Evolutionary conservation across 64 coral and sea anemone species (phyloP).

Genomic region (Actinia equina): DNA sequence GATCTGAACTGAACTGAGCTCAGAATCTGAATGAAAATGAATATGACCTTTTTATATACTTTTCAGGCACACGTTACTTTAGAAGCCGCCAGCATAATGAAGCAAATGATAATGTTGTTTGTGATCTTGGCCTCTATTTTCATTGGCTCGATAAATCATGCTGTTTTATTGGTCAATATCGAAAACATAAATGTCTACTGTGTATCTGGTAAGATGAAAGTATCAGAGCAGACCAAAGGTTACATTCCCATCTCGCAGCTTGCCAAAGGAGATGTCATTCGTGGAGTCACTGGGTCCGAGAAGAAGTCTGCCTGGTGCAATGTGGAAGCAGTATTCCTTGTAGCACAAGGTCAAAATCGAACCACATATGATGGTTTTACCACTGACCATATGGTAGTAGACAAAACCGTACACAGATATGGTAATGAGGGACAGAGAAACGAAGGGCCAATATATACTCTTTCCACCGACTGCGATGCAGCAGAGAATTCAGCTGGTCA

Average conservation of each 20-base stretch:
- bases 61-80: no score
- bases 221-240: background rate
- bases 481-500: conserved; percentile 17
- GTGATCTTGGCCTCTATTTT: no score
- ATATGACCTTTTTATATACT: no score
- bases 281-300: conserved; percentile 24
- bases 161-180: no score
- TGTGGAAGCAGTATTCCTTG: conserved; percentile 11
- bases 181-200: no score
- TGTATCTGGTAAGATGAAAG: conserved; percentile 12
- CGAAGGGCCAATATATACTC: background rate
- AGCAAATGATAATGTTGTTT: no score
- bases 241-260: conserved; percentile 21
- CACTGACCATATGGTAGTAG: conserved; percentile 28
- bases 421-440: background rate
- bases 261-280: conserved; percentile 29
- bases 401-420: conserved; percentile 21
- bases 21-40: no score
- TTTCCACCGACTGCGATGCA: conserved; percentile 47
- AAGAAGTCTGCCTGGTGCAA: conserved; percentile 21
- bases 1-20: no score
- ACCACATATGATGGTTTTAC: conserved; percentile 44
- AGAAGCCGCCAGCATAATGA: no score
- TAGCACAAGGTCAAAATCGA: background rate
- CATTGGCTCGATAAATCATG: no score